Evolutionary conservation across 92 coral and sea anemone genomes (phyloP).

Genomic region (Desmophyllum pertusum): DNA sequence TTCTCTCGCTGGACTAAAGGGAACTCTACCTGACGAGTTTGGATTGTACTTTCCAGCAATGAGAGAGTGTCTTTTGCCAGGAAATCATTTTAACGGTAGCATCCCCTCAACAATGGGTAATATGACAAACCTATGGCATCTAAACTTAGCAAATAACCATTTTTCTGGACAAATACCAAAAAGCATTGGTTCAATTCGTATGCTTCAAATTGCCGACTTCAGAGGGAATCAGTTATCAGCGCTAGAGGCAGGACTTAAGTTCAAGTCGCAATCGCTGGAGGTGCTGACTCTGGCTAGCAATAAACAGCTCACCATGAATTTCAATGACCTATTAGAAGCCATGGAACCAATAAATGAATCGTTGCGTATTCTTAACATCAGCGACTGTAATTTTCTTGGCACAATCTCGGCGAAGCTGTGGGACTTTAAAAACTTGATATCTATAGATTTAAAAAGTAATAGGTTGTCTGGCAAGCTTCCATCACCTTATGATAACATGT

Average conservation of each 20-base stretch:
- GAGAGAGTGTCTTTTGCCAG: constrained; percentile 70
- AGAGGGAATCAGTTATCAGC: constrained; percentile 49
- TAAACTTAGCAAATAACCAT: constrained; percentile 58
- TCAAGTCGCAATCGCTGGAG: constrained; percentile 54
- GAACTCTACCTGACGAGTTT: constrained; percentile 67
- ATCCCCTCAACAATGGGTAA: constrained; percentile 63
- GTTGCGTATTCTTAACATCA: constrained; percentile 71
- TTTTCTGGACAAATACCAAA: constrained; percentile 60
- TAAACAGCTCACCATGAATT: constrained; percentile 31
- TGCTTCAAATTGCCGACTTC: constrained; percentile 59
- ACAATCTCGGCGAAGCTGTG: constrained; percentile 58
- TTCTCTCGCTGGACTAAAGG: constrained; percentile 65
- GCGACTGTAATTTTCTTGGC: constrained; percentile 62
- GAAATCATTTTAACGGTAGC: constrained; percentile 53
- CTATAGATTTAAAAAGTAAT: constrained; percentile 56
- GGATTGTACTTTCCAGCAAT: constrained; percentile 67
- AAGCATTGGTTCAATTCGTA: constrained; percentile 48
- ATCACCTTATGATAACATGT: constrained; percentile 46
- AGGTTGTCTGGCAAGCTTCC: constrained; percentile 62
- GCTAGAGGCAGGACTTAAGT: constrained; percentile 55
- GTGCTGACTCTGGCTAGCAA: constrained; percentile 61
- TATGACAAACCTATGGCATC: constrained; percentile 56
- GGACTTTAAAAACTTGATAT: constrained; percentile 64
- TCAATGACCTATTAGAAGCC: constrained; percentile 42
- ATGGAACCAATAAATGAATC: constrained; percentile 45